Base-by-base conservation (phyloP, 2,113 vertebrate genomes). In the Pelecanoides urinatrix region DNA sequence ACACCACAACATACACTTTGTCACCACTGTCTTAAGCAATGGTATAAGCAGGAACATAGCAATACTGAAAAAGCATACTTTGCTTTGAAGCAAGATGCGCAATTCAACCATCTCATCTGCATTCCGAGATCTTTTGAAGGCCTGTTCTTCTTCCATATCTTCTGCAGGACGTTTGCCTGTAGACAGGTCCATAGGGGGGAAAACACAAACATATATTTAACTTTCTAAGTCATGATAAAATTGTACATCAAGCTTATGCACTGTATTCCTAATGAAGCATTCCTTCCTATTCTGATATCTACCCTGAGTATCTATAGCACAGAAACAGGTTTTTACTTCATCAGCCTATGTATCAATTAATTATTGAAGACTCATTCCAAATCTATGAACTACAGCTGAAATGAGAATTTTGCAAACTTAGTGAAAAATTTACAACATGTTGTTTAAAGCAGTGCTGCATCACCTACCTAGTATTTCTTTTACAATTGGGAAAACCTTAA, bases 71-170 rank as follows among this genome's bases (percentile, higher is more conserved):
- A 92, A 88, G 50, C 83, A 75, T 98, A 99, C 99, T 98, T 99
- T 99, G 98, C 99, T 99, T 97, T 99, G 99, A 98, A 99, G 98
- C 98, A 99, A 98, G 97, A 99, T 98, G 62, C 99, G 99, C 27
- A 99, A 98, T 98, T 99, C 99, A 97, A 99, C 99, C 99, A 99
- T 99, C 95, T 99, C 99, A 93, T 99, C 99, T 3, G 99, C 99
- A 96, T 99, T 99, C 88, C 99, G 98, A 95, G 99, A 99, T 95
- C 99, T 99, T 98, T 99, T 99, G 97, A 99, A 99, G 52, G 98
- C 98, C 97, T 99, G 99, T 55, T 99, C 98, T 83, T 99, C 99
- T 90, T 99, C 99, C 97, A 98, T 98, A 96, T 99, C 99, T 98
- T 99, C 99, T 88, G 99, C 99, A 90, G 99, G 99, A 83, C 99